Evolutionary conservation across 2,797 vertebrate genomes (phyloP).

Genomic region (Amblyraja radiata): DNA sequence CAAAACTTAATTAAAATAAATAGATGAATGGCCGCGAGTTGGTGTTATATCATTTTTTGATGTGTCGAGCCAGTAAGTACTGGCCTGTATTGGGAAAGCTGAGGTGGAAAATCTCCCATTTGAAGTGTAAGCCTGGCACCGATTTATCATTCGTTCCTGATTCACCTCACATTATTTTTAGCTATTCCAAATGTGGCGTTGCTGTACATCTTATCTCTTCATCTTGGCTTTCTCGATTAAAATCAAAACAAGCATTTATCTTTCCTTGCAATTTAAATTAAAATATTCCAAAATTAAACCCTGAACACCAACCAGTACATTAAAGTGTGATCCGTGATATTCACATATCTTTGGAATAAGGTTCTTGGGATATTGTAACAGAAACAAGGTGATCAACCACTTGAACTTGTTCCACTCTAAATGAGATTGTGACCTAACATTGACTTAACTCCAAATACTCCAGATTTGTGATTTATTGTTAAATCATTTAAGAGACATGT

Average conservation of each 20-base stretch:
- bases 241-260: neutral
- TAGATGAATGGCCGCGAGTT: neutral
- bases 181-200: neutral
- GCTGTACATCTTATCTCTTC: neutral
- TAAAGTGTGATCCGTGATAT: neutral
- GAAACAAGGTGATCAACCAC: neutral
- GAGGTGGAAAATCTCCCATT: constrained; percentile 3
- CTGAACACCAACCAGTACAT: neutral
- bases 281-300: neutral
- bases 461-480: no score
- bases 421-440: no score
- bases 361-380: neutral
- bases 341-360: neutral
- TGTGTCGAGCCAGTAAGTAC: neutral
- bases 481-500: no score
- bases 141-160: neutral
- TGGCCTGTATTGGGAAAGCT: neutral
- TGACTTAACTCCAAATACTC: no score
- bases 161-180: neutral
- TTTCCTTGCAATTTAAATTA: neutral
- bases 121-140: neutral
- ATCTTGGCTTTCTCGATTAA: neutral
- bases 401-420: no score
- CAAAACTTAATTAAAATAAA: constrained; percentile 19
- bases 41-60: neutral